A percentile compares a stretch with the other conserved stretches of the same genome.
These are phyloP conservation scores for Tetramorium alpestre DNA, from an alignment of 1,140 invertebrate genomes.

Conservation along the genomic window DNA sequence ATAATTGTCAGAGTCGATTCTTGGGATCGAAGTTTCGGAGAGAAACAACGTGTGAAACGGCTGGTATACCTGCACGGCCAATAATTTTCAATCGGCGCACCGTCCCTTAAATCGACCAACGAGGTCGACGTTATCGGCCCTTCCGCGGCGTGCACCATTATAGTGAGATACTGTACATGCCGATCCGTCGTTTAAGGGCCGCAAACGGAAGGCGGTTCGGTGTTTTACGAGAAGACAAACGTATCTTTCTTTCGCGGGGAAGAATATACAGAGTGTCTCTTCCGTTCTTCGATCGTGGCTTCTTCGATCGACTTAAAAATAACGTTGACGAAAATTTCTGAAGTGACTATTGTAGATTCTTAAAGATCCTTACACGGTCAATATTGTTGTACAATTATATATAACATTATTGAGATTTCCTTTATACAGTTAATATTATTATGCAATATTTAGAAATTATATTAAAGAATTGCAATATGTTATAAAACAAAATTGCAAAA, in stretches of 20 bases:
- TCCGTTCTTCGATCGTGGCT: background rate
- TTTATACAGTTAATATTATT: too few relatives aligned
- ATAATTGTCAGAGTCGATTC: background rate
- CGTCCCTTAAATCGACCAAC: conserved; percentile 72
- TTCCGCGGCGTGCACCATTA: conserved; percentile 73
- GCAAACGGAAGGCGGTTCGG: conserved; percentile 63
- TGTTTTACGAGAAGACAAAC: conserved; percentile 36
- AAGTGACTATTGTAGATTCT: background rate
- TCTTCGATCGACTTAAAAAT: background rate
- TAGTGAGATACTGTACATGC: conserved; percentile 70
- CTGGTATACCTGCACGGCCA: conserved; percentile 47
- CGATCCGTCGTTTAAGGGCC: conserved; percentile 73
- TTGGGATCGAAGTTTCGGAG: background rate
- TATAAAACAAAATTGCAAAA: too few relatives aligned
- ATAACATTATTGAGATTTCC: too few relatives aligned
- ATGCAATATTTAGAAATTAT: too few relatives aligned
- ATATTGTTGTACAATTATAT: too few relatives aligned
- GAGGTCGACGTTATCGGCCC: conserved; percentile 70
- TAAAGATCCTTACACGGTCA: background rate
- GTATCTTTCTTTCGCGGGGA: conserved; percentile 53
- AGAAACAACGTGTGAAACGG: conserved; percentile 23
- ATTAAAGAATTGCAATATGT: too few relatives aligned
- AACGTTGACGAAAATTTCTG: background rate
- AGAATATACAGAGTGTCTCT: conserved; percentile 57
- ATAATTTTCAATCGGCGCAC: conserved; percentile 71